Conservation (phyloP, 2,888 invertebrate species). For the Torymus auratus region DNA sequence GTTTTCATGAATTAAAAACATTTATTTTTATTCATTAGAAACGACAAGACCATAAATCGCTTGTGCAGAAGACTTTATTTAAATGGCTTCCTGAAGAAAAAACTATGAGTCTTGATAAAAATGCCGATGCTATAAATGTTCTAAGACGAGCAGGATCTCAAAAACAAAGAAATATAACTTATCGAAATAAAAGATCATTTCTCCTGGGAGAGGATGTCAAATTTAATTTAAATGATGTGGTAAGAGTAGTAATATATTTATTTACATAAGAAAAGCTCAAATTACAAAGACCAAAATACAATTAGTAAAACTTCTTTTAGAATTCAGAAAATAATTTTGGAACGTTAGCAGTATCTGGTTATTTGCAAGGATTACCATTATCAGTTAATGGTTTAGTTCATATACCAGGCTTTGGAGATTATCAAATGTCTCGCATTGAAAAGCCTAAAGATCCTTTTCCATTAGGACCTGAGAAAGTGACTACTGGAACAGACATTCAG, state of each 20-base stretch:
- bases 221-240: conserved; percentile 79
- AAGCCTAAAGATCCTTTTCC: conserved; percentile 84
- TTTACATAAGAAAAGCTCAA: conserved; percentile 4
- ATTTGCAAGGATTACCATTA: conserved; percentile 88
- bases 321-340: conserved; percentile 78
- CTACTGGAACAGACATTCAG: conserved; percentile 69
- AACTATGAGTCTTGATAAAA: conserved; percentile 86
- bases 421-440: conserved; percentile 91
- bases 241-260: conserved; percentile 60
- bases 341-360: conserved; percentile 90
- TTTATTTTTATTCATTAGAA: conserved; percentile 75
- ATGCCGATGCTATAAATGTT: conserved; percentile 85
- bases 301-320: conserved; percentile 27
- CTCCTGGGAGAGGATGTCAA: conserved; percentile 89
- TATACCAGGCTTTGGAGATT: conserved; percentile 94
- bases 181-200: conserved; percentile 89
- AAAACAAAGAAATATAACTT: conserved; percentile 85
- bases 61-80: conserved; percentile 81
- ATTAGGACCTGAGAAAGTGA: conserved; percentile 76
- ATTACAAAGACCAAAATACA: too few relatives aligned
- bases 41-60: conserved; percentile 83
- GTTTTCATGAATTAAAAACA: conserved; percentile 22
- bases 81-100: conserved; percentile 91
- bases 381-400: conserved; percentile 94
- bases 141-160: conserved; percentile 88